These are phyloP conservation scores for Sciurus niger DNA, from an alignment of 2,113 vertebrate species.

Conservation along the genomic window DNA sequence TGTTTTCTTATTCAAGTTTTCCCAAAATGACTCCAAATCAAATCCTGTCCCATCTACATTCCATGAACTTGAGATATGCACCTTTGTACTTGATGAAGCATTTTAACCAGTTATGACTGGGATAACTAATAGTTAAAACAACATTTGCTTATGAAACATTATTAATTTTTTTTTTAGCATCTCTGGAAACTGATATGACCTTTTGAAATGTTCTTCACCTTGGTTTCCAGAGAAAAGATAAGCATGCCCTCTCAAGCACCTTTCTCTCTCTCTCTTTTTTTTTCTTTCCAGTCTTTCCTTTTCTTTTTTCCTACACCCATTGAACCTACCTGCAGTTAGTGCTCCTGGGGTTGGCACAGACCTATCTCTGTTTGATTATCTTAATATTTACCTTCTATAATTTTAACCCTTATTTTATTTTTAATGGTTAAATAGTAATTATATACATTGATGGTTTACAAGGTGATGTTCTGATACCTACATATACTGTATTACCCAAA, in stretches of 20 bases:
- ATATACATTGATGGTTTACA: background rate
- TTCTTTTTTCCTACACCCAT: background rate
- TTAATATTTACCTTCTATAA: background rate
- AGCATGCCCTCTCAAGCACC: background rate
- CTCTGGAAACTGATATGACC: constrained; percentile 30
- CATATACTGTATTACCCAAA: background rate
- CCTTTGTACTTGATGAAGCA: background rate
- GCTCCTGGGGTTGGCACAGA: background rate
- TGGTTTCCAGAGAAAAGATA: background rate
- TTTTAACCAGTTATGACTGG: background rate
- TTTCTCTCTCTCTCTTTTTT: background rate
- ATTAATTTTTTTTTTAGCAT: constrained; percentile 35
- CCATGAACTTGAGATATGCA: background rate
- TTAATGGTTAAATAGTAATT: background rate
- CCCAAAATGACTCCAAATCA: background rate
- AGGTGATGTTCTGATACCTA: background rate
- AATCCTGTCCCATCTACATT: background rate
- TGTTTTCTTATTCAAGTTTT: background rate
- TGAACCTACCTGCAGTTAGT: background rate
- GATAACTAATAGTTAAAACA: constrained; percentile 35
- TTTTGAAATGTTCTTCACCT: background rate
- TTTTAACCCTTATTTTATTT: background rate
- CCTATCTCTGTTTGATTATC: background rate
- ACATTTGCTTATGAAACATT: background rate
- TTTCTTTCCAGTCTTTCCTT: background rate